A percentile compares a stretch with the other conserved stretches of the same genome.
Conservation (phyloP, 2,797 vertebrate genomes). For the Neoniphon sammara region DNA sequence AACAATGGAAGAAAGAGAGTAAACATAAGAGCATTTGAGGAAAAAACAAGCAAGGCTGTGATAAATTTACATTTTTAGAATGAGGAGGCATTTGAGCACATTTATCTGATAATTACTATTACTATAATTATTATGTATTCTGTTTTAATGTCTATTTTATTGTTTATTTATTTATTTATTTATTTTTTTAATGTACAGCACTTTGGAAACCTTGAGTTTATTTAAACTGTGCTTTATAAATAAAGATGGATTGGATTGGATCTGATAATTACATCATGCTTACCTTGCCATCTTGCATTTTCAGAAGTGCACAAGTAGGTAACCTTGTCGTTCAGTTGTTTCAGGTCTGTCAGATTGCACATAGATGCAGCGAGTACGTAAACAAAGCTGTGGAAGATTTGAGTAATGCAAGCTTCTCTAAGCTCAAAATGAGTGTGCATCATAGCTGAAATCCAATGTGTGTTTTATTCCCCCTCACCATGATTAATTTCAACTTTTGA, state of each 20-base stretch:
- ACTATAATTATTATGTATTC: no score
- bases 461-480: not conserved
- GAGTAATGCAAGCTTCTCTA: not conserved
- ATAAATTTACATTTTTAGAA: constrained; percentile 32
- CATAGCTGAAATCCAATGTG: not conserved
- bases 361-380: constrained; percentile 10
- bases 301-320: constrained; percentile 5
- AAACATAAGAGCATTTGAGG: constrained; percentile 20
- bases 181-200: no score
- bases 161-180: no score
- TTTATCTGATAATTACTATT: not conserved
- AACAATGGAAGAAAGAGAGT: constrained; percentile 16
- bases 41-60: constrained; percentile 25
- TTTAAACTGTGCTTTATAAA: no score
- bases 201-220: no score
- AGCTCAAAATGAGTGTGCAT: not conserved
- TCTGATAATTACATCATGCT: not conserved
- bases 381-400: not conserved
- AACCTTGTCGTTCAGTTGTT: constrained; percentile 19
- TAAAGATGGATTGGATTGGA: no score
- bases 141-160: no score
- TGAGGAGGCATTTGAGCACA: constrained; percentile 28
- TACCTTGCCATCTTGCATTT: constrained; percentile 29
- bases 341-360: constrained; percentile 35
- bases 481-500: no score